Conservation (phyloP, 2,797 vertebrate genomes). For the Alca torda region DNA sequence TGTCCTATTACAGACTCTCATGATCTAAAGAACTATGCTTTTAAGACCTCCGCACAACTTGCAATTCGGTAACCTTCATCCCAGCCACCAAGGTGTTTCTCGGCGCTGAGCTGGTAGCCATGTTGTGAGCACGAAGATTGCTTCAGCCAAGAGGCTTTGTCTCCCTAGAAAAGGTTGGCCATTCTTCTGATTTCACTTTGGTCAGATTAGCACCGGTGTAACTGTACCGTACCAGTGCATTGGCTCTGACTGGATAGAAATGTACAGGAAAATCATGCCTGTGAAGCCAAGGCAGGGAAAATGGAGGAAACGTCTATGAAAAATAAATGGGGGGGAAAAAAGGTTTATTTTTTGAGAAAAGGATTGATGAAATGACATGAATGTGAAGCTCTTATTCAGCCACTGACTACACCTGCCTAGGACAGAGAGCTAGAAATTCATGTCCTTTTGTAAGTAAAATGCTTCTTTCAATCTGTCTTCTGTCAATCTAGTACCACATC, state of each 20-base stretch:
- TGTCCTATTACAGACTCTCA: conserved; percentile 38
- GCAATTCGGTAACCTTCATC: conserved; percentile 22
- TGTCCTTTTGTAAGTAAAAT: neutral
- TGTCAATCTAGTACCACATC: neutral
- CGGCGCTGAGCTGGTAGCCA: neutral
- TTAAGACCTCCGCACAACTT: neutral
- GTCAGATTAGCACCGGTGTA: neutral
- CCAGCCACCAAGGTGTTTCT: neutral
- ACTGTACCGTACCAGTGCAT: neutral
- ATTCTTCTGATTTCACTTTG: neutral
- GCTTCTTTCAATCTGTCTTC: neutral
- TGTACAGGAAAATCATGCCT: neutral
- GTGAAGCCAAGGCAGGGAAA: neutral
- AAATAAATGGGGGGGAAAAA: neutral
- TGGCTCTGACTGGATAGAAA: neutral
- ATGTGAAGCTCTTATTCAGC: neutral
- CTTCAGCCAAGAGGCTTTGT: neutral
- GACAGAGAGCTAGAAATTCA: neutral
- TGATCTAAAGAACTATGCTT: conserved; percentile 52
- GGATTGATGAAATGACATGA: neutral
- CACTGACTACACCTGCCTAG: neutral
- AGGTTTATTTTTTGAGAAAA: neutral
- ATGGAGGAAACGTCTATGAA: neutral
- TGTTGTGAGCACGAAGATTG: neutral
- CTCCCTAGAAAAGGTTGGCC: neutral